Percentiles rank a stretch among this genome's conserved stretches.
Evolutionary conservation across 2,113 vertebrate species (phyloP).

Genomic region (Sander vitreus): DNA sequence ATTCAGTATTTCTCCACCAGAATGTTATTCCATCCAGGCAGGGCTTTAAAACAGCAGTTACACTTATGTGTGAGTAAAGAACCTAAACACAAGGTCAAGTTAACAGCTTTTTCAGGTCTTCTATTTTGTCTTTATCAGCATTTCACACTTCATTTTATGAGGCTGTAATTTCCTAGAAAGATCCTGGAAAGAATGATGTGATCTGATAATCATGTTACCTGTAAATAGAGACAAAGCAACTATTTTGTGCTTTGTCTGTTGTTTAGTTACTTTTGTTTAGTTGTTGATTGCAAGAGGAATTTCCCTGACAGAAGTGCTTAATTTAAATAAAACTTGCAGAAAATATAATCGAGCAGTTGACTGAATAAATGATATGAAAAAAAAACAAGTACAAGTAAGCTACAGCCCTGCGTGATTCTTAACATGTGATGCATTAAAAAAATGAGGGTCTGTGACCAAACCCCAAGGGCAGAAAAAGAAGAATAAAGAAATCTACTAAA

Average conservation of each 20-base stretch:
- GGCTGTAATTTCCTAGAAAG: conserved; percentile 4
- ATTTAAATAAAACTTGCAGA: not conserved
- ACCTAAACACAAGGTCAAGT: conserved; percentile 16
- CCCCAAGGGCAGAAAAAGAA: not conserved
- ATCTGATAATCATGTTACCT: too few relatives aligned
- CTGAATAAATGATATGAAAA: not conserved
- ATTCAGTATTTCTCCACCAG: not conserved
- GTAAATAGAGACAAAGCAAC: not conserved
- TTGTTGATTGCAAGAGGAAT: not conserved
- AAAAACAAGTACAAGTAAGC: not conserved
- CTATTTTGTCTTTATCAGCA: not conserved
- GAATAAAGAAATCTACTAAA: not conserved
- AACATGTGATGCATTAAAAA: not conserved
- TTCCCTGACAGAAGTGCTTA: not conserved
- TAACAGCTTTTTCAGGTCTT: not conserved
- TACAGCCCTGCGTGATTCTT: not conserved
- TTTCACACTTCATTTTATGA: not conserved
- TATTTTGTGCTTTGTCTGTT: not conserved
- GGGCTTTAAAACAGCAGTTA: conserved; percentile 1
- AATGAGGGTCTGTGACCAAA: not conserved
- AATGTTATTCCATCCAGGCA: not conserved
- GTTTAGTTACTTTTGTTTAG: not conserved
- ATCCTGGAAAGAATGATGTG: not conserved
- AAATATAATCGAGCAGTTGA: not conserved
- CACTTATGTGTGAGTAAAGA: conserved; percentile 16